Conservation (phyloP, 2,113 vertebrate genomes). For the Circaetus cinerascens region DNA sequence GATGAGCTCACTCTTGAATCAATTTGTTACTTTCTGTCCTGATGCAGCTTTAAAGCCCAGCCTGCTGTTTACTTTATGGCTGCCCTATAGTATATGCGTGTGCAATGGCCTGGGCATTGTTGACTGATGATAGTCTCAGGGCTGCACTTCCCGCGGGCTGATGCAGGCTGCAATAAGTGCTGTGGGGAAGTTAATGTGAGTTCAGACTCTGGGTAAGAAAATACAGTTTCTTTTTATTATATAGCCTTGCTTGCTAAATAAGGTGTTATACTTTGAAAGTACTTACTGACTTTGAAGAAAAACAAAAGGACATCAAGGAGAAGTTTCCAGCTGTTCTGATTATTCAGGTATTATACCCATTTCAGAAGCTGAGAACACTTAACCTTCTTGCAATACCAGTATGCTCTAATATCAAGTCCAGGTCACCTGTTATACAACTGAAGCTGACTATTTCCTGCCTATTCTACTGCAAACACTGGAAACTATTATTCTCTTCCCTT, state of each 20-base stretch:
- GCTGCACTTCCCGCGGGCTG: background rate
- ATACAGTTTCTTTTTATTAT: background rate
- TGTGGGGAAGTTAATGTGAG: background rate
- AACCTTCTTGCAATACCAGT: background rate
- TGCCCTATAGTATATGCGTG: background rate
- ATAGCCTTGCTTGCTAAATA: background rate
- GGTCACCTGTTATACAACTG: background rate
- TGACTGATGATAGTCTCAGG: background rate
- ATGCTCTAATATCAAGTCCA: background rate
- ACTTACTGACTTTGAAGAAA: background rate
- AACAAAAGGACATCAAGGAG: background rate
- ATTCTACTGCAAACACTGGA: background rate
- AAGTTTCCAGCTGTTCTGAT: background rate
- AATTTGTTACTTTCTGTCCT: background rate
- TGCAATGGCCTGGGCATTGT: background rate
- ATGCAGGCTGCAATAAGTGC: background rate
- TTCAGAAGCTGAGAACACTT: background rate
- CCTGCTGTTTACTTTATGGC: background rate
- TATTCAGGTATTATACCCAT: background rate
- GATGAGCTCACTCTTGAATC: background rate
- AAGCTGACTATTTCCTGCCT: background rate
- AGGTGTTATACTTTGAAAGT: background rate
- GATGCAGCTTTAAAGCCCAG: background rate
- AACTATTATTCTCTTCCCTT: background rate
- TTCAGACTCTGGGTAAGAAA: background rate